These are phyloP conservation scores for Spinus olivaceus DNA, from an alignment of 2,797 vertebrate species.

Conservation along the genomic window DNA sequence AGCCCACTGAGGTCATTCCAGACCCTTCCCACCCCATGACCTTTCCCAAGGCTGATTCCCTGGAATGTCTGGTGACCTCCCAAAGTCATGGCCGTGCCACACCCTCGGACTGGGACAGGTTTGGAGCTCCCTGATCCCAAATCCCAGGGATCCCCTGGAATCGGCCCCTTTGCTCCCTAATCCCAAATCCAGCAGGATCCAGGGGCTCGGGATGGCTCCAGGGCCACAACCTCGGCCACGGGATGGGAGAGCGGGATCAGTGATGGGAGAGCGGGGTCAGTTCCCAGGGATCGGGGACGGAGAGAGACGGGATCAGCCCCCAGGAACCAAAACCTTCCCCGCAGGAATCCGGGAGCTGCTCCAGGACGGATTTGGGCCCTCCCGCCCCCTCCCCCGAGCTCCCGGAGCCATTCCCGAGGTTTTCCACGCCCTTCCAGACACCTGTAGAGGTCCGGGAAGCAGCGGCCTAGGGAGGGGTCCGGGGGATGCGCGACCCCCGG, in stretches of 20 bases:
- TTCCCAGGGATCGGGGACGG: neutral
- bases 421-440: neutral
- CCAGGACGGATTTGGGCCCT: fast-evolving
- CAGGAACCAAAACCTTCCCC: neutral
- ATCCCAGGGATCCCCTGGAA: neutral
- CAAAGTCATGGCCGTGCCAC: neutral
- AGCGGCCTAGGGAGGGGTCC: neutral
- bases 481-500: neutral
- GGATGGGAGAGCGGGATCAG: neutral
- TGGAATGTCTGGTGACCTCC: fast-evolving
- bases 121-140: neutral
- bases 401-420: neutral
- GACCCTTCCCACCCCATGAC: neutral
- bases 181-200: neutral
- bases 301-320: fast-evolving
- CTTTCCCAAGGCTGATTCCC: neutral
- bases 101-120: fast-evolving
- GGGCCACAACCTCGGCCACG: fast-evolving
- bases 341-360: neutral
- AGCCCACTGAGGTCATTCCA: neutral
- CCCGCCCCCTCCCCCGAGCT: neutral
- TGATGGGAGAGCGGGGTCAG: no score
- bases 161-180: neutral
- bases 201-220: neutral
- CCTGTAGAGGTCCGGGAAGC: neutral